These are phyloP conservation scores for Yponomeuta sedellus DNA, from an alignment of 2,888 invertebrate species.

Conservation along the genomic window DNA sequence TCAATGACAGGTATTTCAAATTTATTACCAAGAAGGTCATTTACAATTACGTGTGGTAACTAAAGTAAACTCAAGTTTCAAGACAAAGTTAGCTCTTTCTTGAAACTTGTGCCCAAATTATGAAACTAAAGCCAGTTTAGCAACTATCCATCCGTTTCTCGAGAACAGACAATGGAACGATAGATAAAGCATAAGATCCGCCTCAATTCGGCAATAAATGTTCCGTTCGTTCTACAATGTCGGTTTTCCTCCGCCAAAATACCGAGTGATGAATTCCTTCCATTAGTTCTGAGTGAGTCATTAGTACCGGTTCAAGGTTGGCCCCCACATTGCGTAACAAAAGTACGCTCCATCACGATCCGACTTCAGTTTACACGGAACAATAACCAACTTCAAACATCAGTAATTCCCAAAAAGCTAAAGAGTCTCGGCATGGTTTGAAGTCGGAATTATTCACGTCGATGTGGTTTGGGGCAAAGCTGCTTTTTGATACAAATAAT, in stretches of 20 bases:
- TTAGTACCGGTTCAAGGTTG: background rate
- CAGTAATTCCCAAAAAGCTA: background rate
- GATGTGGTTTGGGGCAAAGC: background rate
- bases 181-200: background rate
- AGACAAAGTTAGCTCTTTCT: too few species aligned
- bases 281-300: background rate
- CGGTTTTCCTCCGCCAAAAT: background rate
- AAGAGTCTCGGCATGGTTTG: background rate
- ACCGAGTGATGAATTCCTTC: background rate
- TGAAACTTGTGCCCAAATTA: background rate
- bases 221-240: background rate
- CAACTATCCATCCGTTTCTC: background rate
- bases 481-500: background rate
- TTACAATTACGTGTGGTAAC: too few species aligned
- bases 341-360: background rate
- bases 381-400: background rate
- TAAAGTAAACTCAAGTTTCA: too few species aligned
- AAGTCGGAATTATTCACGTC: background rate
- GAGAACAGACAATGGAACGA: background rate
- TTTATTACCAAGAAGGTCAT: too few species aligned
- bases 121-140: background rate
- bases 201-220: background rate
- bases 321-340: background rate
- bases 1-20: too few species aligned
- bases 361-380: background rate